Conservation (phyloP, 1,140 invertebrate genomes). For the Paracyclopina nana region DNA sequence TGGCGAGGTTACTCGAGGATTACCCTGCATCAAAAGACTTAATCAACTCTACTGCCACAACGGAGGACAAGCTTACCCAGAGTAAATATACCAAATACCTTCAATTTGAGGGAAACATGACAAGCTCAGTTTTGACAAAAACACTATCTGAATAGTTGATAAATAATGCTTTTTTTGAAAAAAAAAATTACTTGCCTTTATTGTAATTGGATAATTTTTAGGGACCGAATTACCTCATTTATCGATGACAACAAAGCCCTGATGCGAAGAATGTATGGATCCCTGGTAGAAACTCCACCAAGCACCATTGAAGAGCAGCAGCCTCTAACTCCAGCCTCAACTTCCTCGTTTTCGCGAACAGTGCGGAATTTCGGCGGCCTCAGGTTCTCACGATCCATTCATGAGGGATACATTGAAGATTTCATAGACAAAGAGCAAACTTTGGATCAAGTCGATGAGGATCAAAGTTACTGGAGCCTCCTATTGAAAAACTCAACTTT, state of each 20-base stretch:
- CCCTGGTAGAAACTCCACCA: too few relatives aligned
- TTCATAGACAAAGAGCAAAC: too few relatives aligned
- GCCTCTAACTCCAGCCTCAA: background rate
- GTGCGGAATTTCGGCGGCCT: background rate
- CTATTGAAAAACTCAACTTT: too few relatives aligned
- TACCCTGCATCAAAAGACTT: background rate
- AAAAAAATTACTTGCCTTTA: background rate
- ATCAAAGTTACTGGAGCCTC: too few relatives aligned
- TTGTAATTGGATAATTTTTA: background rate
- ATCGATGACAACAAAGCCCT: background rate
- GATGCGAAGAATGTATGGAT: background rate
- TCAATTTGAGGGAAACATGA: background rate
- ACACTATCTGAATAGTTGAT: background rate
- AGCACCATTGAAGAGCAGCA: background rate
- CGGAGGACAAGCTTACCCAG: background rate
- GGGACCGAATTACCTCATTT: background rate
- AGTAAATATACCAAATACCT: background rate
- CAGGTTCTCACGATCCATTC: background rate
- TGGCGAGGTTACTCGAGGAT: too few relatives aligned
- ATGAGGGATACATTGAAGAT: too few relatives aligned
- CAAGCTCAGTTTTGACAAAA: background rate
- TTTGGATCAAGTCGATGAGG: too few relatives aligned
- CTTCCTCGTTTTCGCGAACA: background rate
- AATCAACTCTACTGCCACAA: constrained; percentile 1
- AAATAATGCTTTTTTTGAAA: background rate